Evolutionary conservation across 2,113 vertebrate species (phyloP), one percentile per base, ranked within the genome.

Genomic region (Mystacornis crossleyi): DNA sequence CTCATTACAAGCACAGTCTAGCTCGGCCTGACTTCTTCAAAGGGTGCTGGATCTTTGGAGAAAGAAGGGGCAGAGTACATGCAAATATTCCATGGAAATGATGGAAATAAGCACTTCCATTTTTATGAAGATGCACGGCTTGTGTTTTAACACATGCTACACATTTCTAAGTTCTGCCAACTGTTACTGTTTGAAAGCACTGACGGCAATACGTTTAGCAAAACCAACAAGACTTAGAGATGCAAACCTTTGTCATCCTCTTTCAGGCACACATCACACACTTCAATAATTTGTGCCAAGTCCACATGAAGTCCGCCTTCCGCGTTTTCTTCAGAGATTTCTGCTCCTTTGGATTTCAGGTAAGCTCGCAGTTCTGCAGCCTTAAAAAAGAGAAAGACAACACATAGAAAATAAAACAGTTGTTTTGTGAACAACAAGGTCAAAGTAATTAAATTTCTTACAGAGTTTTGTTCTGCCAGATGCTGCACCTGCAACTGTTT

Each of bases 261-360:
- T 69, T 99, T 99, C 78, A 99, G 98, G 95, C 99, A 99, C 18
- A 99, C 99, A 58, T 99, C 99, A 84, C 99, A 99, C 5, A 98
- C 99, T 97, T 99, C 99, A n/a, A 99, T 99, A 72, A 99, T 99
- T 80, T 99, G 99, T 89, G 99, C 99, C 96, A 99, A 97, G 95
- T 99, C 99, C 43, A 99, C 97, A 60, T 99, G 99, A 77, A 99
- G 99, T 50, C 99, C 99, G 38, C 98, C 99, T 94, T 99, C 99
- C 1, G 99, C 98, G 8, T 99, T 99, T 92, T 99, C 99, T 94
- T 99, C 99, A 5, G 99, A 99, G 95, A 99, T 99, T 55, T 99
- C 99, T 34, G 99, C 99, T 97, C 99, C 99, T 98, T 99, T 99
- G 51, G 98, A 98, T 96, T 99, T 99, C 82, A 99, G 95, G 93